Evolutionary conservation across 2,113 vertebrate genomes (phyloP).

Genomic region (Pseudolaguvia tuberculata): DNA sequence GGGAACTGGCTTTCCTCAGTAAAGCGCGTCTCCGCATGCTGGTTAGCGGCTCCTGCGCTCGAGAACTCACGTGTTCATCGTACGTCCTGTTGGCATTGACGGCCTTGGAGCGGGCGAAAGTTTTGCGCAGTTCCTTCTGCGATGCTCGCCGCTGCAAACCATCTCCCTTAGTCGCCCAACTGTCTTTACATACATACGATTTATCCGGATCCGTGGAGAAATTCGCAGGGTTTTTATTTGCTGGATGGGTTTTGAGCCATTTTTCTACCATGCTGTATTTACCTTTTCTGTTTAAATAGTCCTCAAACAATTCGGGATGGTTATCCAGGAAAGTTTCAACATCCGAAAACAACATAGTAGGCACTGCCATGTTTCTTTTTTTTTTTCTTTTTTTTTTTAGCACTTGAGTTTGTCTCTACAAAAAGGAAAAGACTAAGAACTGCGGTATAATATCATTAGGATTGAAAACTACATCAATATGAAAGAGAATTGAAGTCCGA

Average conservation of each 20-base stretch:
- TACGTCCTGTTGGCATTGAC: slow-evolving; percentile 92
- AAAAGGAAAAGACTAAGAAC: slow-evolving; percentile 38
- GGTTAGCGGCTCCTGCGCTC: slow-evolving; percentile 89
- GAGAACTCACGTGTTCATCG: slow-evolving; percentile 86
- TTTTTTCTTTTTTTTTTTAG: too few species aligned
- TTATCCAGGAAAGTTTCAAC: slow-evolving; percentile 96
- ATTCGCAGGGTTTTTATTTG: slow-evolving; percentile 58
- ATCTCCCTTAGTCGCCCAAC: slow-evolving; percentile 68
- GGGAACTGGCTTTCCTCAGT: slow-evolving; percentile 91
- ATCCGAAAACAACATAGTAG: slow-evolving; percentile 80
- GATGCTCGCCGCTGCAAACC: slow-evolving; percentile 82
- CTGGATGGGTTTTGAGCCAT: slow-evolving; percentile 81
- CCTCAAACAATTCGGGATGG: slow-evolving; percentile 86
- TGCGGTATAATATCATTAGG: background rate
- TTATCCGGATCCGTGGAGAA: slow-evolving; percentile 59
- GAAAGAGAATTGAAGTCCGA: slow-evolving; percentile 45
- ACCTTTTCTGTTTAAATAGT: slow-evolving; percentile 83
- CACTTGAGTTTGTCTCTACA: slow-evolving; percentile 50
- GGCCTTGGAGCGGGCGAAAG: slow-evolving; percentile 94
- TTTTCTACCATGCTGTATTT: slow-evolving; percentile 84
- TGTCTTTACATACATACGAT: slow-evolving; percentile 62
- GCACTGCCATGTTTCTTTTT: slow-evolving; percentile 78
- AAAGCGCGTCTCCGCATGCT: slow-evolving; percentile 88
- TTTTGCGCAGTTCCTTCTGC: slow-evolving; percentile 91
- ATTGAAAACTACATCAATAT: background rate